Percentiles rank a stretch among this genome's conserved stretches.
These are phyloP conservation scores for Silurus lanzhouensis DNA, from an alignment of 2,797 vertebrate genomes.

Conservation along the genomic window DNA sequence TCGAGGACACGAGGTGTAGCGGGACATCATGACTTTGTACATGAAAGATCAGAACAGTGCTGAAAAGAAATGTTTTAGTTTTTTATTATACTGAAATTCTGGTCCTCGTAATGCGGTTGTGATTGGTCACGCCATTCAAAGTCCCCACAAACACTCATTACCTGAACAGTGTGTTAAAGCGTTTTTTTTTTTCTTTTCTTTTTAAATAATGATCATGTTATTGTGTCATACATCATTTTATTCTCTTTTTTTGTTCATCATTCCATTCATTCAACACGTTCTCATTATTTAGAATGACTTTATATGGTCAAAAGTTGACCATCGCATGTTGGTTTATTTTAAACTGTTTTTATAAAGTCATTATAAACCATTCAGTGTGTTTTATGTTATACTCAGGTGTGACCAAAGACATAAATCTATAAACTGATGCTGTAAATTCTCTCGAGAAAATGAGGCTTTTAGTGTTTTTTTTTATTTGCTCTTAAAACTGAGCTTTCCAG, in stretches of 20 bases:
- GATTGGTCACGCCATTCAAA: neutral
- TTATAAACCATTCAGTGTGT: neutral
- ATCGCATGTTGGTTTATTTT: neutral
- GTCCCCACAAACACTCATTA: neutral
- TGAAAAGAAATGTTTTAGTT: neutral
- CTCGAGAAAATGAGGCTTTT: too few species aligned
- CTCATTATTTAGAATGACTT: neutral
- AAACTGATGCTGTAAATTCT: neutral
- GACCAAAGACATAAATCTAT: neutral
- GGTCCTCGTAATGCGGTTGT: neutral
- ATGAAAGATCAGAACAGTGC: neutral
- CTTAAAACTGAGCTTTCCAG: too few species aligned
- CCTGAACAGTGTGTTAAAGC: neutral
- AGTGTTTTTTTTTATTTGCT: too few species aligned
- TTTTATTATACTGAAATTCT: neutral
- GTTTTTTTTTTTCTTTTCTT: too few species aligned
- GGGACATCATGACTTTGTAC: neutral
- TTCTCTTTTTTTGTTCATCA: neutral
- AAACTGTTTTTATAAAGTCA: neutral
- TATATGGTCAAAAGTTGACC: neutral
- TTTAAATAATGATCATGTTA: neutral
- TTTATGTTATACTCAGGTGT: neutral
- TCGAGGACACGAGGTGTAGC: neutral
- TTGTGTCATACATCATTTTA: neutral
- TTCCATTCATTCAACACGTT: neutral